These are phyloP conservation scores for Takifugu bimaculatus DNA, from an alignment of 2,113 vertebrate species.

Conservation along the genomic window DNA sequence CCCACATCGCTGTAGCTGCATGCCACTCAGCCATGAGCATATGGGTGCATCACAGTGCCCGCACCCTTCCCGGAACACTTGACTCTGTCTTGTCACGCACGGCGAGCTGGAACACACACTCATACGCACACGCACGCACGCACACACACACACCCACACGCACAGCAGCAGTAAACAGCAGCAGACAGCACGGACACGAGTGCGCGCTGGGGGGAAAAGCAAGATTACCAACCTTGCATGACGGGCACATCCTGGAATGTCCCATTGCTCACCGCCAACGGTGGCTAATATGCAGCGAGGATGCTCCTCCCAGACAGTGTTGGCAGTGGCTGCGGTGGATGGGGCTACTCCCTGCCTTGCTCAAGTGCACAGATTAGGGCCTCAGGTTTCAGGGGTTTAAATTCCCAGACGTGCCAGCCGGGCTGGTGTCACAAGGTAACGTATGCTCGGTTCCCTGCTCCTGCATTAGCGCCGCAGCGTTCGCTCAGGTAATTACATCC, in stretches of 20 bases:
- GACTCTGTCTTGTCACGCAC: constrained; percentile 62
- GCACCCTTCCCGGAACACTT: constrained; percentile 60
- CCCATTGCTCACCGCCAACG: constrained; percentile 46
- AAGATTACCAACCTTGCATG: constrained; percentile 51
- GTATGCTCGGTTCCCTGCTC: constrained; percentile 34
- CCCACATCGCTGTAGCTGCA: constrained; percentile 19
- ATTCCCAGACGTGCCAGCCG: constrained; percentile 19
- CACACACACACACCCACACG: neutral
- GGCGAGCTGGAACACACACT: constrained; percentile 18
- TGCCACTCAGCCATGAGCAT: constrained; percentile 54
- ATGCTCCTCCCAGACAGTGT: constrained; percentile 25
- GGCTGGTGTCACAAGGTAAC: constrained; percentile 21
- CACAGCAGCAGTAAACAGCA: constrained; percentile 2
- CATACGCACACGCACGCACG: neutral
- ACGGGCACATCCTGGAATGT: constrained; percentile 68
- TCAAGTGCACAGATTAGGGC: constrained; percentile 22
- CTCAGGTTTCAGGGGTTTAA: constrained; percentile 22
- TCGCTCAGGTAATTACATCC: constrained; percentile 41
- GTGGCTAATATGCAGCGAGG: constrained; percentile 32
- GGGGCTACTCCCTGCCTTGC: constrained; percentile 21
- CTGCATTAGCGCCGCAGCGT: constrained; percentile 49
- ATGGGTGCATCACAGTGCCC: constrained; percentile 55
- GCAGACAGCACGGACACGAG: constrained; percentile 25
- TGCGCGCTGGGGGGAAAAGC: constrained; percentile 5
- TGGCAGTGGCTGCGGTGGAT: constrained; percentile 10